Evolutionary conservation across 2,888 invertebrate genomes (phyloP).

Genomic region (Phaedon cochleariae): DNA sequence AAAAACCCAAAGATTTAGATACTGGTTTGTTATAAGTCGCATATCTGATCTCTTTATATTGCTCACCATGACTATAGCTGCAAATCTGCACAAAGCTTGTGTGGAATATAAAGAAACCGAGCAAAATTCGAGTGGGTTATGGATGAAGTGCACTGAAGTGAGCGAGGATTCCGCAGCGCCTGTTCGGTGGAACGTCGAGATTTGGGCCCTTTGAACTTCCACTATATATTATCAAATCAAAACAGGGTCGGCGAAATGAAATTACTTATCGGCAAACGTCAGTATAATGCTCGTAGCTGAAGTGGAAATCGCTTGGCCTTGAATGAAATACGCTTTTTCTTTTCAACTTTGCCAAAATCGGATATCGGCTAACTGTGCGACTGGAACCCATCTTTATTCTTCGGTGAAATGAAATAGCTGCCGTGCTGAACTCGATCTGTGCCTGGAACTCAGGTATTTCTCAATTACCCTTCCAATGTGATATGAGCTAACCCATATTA

Average conservation of each 20-base stretch:
- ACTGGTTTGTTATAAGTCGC: too few species aligned
- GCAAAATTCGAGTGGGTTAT: constrained; percentile 23
- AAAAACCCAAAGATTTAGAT: too few species aligned
- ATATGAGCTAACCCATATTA: too few species aligned
- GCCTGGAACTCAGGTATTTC: not conserved
- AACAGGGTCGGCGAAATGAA: constrained; percentile 43
- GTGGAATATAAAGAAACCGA: constrained; percentile 24
- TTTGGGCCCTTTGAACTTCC: constrained; percentile 41
- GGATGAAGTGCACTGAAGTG: constrained; percentile 44
- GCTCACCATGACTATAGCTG: constrained; percentile 26
- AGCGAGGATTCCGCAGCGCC: constrained; percentile 37
- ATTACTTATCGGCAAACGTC: constrained; percentile 35
- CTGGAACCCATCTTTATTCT: too few species aligned
- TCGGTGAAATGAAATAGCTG: too few species aligned
- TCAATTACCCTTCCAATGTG: not conserved
- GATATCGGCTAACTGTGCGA: not conserved
- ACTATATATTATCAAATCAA: constrained; percentile 45
- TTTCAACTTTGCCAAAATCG: not conserved
- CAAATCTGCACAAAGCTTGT: constrained; percentile 27
- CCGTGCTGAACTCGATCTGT: too few species aligned
- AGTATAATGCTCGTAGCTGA: not conserved
- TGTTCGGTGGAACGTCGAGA: constrained; percentile 42
- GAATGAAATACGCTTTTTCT: constrained; percentile 10
- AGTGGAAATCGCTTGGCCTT: not conserved
- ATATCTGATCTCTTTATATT: constrained; percentile 15